Percentiles rank a stretch among this genome's conserved stretches.
Conservation (phyloP, 2,113 vertebrate genomes). For the Piprites chloris region DNA sequence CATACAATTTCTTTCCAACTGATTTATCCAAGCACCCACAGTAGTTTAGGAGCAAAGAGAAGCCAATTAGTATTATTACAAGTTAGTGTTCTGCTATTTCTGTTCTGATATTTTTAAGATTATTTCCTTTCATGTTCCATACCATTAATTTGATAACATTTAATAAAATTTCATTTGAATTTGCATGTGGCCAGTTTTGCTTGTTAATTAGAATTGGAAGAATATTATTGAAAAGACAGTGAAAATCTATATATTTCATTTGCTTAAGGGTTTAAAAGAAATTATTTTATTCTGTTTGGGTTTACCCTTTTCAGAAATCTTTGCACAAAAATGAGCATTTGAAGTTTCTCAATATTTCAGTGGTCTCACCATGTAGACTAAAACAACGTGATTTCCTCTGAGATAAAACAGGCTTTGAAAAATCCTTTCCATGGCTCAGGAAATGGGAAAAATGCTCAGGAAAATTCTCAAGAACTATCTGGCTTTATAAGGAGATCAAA, state of each 20-base stretch:
- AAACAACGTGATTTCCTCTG: background rate
- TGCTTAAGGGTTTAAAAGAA: background rate
- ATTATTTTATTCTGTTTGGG: background rate
- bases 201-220: background rate
- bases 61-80: background rate
- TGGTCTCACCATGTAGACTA: background rate
- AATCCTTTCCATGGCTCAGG: background rate
- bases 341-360: background rate
- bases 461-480: background rate
- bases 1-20: background rate
- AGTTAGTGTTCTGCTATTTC: background rate
- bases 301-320: background rate
- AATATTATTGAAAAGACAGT: background rate
- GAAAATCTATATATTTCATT: background rate
- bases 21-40: background rate
- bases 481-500: slow-evolving; percentile 20
- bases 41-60: background rate
- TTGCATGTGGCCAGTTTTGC: background rate
- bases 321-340: background rate
- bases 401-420: slow-evolving; percentile 19
- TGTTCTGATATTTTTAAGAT: background rate
- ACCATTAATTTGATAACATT: background rate
- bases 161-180: slow-evolving; percentile 27
- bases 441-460: background rate
- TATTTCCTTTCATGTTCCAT: background rate